These are phyloP conservation scores for Cenopis cana DNA, from an alignment of 2,888 invertebrate species.

Conservation along the genomic window DNA sequence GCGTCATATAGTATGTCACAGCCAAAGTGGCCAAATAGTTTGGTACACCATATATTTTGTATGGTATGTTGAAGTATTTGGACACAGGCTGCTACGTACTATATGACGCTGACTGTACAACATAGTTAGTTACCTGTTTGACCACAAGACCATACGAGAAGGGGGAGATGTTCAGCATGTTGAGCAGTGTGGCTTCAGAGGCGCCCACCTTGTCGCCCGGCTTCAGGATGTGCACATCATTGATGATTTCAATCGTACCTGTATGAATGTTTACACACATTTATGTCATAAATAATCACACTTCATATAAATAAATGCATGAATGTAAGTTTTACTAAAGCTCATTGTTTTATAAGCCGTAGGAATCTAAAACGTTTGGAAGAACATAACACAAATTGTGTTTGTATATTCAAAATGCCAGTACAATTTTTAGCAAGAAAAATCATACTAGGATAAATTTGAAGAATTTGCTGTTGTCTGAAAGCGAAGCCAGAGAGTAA, in stretches of 20 bases:
- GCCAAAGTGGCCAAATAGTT: too few species aligned
- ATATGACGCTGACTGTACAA: too few species aligned
- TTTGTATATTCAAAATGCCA: conserved; percentile 72
- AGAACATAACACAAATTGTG: too few species aligned
- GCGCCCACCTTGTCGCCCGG: conserved; percentile 99
- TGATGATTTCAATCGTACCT: conserved; percentile 99
- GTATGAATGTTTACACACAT: conserved; percentile 29
- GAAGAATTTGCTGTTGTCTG: conserved; percentile 69
- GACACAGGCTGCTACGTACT: too few species aligned
- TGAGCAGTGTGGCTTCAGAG: conserved; percentile 98
- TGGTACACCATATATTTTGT: too few species aligned
- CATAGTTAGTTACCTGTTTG: conserved; percentile 87
- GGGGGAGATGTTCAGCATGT: conserved; percentile 99
- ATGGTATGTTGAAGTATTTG: too few species aligned
- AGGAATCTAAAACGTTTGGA: too few species aligned
- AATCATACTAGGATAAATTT: conserved; percentile 76
- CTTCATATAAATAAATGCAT: too few species aligned
- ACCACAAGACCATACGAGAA: conserved; percentile 99
- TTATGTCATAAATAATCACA: background rate
- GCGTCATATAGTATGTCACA: too few species aligned
- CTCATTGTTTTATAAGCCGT: too few species aligned
- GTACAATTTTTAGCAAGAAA: conserved; percentile 59
- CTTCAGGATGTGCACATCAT: conserved; percentile 95
- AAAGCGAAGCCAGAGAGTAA: conserved; percentile 69
- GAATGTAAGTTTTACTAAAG: too few species aligned